Conservation (phyloP, 2,113 vertebrate species). For the Cinclus cinclus region DNA sequence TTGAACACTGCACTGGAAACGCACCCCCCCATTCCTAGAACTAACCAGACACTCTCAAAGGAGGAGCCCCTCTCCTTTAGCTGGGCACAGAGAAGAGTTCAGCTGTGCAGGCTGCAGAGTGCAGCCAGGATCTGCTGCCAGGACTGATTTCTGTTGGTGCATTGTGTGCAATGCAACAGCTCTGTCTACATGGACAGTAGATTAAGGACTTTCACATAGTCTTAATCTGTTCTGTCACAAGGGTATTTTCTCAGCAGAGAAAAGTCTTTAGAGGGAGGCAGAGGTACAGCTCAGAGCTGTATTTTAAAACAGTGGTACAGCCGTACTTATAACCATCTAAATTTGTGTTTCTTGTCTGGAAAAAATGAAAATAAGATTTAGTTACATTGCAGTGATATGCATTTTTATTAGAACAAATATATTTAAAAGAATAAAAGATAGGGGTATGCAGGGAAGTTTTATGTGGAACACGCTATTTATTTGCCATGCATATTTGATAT, state of each 20-base stretch:
- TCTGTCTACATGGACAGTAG: not conserved
- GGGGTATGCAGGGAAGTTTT: slow-evolving; percentile 53
- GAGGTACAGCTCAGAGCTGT: slow-evolving; percentile 14
- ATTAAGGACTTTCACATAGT: slow-evolving; percentile 41
- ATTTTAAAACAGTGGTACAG: slow-evolving; percentile 31
- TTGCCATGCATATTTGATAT: slow-evolving; percentile 81
- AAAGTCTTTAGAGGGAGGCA: slow-evolving; percentile 16
- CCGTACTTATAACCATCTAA: not conserved
- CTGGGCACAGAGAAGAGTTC: not conserved
- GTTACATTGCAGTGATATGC: slow-evolving; percentile 41
- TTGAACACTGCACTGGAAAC: not conserved
- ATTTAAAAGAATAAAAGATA: slow-evolving; percentile 60
- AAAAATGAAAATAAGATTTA: slow-evolving; percentile 66
- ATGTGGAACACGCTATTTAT: slow-evolving; percentile 74
- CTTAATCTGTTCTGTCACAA: slow-evolving; percentile 53
- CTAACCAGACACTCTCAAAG: not conserved
- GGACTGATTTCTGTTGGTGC: not conserved
- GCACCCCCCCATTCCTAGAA: not conserved
- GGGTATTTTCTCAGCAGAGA: not conserved
- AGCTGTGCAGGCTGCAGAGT: not conserved
- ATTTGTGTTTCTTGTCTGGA: slow-evolving; percentile 52
- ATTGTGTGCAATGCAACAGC: not conserved
- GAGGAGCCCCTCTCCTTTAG: not conserved
- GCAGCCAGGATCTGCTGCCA: not conserved
- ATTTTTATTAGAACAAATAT: slow-evolving; percentile 71